Evolutionary conservation across 1,140 invertebrate species (phyloP).

Genomic region (Trichonephila inaurata): DNA sequence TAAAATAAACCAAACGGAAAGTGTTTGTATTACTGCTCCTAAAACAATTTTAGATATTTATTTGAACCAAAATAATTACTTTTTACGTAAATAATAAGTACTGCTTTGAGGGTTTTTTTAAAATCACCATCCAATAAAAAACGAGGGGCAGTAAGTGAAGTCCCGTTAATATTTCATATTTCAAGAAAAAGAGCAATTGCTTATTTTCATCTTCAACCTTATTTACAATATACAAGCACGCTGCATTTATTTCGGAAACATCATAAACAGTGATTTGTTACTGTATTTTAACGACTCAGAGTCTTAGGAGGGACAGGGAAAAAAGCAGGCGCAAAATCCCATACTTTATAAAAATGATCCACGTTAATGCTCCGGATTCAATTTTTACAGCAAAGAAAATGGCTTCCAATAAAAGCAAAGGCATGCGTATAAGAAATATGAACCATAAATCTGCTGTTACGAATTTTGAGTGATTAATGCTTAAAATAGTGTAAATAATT

Average conservation of each 20-base stretch:
- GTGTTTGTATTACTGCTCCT: background rate
- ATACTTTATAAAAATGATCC: conserved; percentile 44
- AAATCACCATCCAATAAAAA: background rate
- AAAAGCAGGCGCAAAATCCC: conserved; percentile 42
- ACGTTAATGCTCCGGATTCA: conserved; percentile 2
- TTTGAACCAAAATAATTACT: background rate
- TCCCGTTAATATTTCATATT: conserved; percentile 50
- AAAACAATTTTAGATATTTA: background rate
- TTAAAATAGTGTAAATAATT: too few relatives aligned
- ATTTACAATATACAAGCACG: background rate
- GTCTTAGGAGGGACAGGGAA: conserved; percentile 11
- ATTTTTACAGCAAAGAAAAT: background rate
- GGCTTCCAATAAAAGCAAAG: conserved; percentile 5
- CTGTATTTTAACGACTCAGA: conserved; percentile 32
- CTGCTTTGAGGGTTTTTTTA: background rate
- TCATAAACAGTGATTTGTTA: background rate
- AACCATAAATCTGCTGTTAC: conserved; percentile 51
- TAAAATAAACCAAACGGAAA: conserved; percentile 1
- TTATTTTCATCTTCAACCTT: background rate
- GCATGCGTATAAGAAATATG: conserved; percentile 36
- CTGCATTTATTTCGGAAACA: background rate
- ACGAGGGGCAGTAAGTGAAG: background rate
- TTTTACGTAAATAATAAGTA: background rate
- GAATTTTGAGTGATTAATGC: too few relatives aligned
- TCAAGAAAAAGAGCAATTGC: background rate